Conservation (phyloP, 2,888 invertebrate genomes). For the Punctoribates punctum region DNA sequence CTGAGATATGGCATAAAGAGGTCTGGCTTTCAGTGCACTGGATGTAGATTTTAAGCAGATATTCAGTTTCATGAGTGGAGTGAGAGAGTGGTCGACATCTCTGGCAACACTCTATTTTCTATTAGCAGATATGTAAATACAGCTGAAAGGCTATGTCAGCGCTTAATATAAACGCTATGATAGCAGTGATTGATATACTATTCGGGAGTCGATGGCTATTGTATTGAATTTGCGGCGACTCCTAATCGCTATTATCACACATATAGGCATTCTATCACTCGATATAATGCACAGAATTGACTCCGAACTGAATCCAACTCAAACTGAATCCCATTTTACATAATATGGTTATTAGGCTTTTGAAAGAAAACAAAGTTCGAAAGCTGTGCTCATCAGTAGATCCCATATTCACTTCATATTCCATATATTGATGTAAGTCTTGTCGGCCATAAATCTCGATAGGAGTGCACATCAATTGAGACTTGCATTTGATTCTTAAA, state of each 20-base stretch:
- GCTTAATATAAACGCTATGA: slow-evolving; percentile 16
- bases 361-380: slow-evolving; percentile 4
- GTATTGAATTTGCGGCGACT: slow-evolving; percentile 21
- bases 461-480: not conserved
- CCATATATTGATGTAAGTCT: slow-evolving; percentile 20
- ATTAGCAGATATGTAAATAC: slow-evolving; percentile 36
- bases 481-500: not conserved
- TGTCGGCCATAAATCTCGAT: slow-evolving; percentile 24
- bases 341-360: slow-evolving; percentile 21
- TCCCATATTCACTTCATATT: not conserved
- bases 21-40: not conserved
- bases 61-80: not conserved
- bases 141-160: slow-evolving; percentile 2
- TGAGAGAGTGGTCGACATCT: not conserved
- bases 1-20: not conserved
- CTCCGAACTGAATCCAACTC: not conserved
- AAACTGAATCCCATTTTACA: slow-evolving; percentile 28
- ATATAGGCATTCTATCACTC: slow-evolving; percentile 27
- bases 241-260: slow-evolving; percentile 30
- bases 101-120: slow-evolving; percentile 26
- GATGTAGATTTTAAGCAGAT: slow-evolving; percentile 20
- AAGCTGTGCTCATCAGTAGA: slow-evolving; percentile 15
- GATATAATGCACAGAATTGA: not conserved
- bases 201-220: slow-evolving; percentile 17
- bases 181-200: slow-evolving; percentile 35